These are phyloP conservation scores for Ochropleura plecta DNA, from an alignment of 2,888 invertebrate genomes.

Conservation along the genomic window DNA sequence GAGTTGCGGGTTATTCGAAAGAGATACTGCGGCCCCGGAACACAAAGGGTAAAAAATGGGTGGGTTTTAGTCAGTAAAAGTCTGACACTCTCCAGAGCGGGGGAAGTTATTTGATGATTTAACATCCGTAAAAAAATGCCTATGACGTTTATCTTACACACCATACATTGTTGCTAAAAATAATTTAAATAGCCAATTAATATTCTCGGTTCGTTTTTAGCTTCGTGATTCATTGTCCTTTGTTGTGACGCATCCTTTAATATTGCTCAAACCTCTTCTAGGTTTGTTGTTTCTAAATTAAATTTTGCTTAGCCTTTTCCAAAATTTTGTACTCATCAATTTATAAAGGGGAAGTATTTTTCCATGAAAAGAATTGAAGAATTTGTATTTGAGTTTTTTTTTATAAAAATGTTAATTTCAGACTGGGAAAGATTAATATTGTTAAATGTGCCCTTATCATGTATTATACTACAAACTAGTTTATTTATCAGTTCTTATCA, in stretches of 20 bases:
- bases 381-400: background rate
- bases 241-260: constrained; percentile 11
- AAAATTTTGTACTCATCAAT: constrained; percentile 1
- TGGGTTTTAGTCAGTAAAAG: too few species aligned
- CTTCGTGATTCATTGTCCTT: constrained; percentile 1
- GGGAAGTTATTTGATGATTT: too few species aligned
- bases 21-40: too few species aligned
- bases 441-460: background rate
- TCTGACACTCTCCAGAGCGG: too few species aligned
- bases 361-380: background rate
- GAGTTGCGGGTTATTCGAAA: too few species aligned
- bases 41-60: too few species aligned
- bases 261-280: constrained; percentile 2
- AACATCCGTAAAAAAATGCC: too few species aligned
- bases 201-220: constrained; percentile 1
- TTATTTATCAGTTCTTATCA: constrained; percentile 45
- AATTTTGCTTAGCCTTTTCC: background rate
- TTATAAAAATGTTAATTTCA: background rate
- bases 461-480: background rate
- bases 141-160: background rate
- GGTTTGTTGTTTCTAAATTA: background rate
- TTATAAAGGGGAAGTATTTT: background rate
- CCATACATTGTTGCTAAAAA: background rate
- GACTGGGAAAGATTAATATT: background rate
- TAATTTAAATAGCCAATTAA: background rate